Conservation (phyloP, 1,140 invertebrate genomes). For the Drosophila repletoides region DNA sequence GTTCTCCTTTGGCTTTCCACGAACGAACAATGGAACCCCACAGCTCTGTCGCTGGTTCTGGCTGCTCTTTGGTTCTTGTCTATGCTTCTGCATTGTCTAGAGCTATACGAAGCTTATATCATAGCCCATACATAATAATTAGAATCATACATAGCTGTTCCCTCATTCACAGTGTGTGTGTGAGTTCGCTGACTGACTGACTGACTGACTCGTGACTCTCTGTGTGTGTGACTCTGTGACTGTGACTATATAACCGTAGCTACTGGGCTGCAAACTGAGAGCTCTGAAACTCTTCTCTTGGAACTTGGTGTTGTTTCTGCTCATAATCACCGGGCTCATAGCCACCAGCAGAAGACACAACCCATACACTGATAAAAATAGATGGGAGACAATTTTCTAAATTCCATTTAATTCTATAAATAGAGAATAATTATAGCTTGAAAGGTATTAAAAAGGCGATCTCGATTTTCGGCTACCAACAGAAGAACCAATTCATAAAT, state of each 20-base stretch:
- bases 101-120: conserved; percentile 32
- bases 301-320: background rate
- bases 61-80: conserved; percentile 17
- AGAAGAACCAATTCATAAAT: no score
- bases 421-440: no score
- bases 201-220: no score
- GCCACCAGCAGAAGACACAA: conserved; percentile 1
- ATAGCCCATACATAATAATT: conserved; percentile 72
- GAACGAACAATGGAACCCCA: conserved; percentile 33
- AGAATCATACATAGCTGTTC: conserved; percentile 64
- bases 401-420: no score
- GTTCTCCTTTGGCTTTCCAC: background rate
- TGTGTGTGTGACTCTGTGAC: no score
- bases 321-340: conserved; percentile 56
- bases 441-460: no score
- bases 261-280: conserved; percentile 21
- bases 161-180: conserved; percentile 17
- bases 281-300: conserved; percentile 12
- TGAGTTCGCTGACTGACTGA: conserved; percentile 69
- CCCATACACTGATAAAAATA: conserved; percentile 16
- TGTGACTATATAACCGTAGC: conserved; percentile 61
- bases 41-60: conserved; percentile 16
- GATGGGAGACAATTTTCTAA: background rate
- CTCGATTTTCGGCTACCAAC: no score
- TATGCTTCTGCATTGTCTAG: conserved; percentile 53